phyloP scores from a whole-genome alignment of 2,113 vertebrate species.

The Nothobranchius furzeri region DNA sequence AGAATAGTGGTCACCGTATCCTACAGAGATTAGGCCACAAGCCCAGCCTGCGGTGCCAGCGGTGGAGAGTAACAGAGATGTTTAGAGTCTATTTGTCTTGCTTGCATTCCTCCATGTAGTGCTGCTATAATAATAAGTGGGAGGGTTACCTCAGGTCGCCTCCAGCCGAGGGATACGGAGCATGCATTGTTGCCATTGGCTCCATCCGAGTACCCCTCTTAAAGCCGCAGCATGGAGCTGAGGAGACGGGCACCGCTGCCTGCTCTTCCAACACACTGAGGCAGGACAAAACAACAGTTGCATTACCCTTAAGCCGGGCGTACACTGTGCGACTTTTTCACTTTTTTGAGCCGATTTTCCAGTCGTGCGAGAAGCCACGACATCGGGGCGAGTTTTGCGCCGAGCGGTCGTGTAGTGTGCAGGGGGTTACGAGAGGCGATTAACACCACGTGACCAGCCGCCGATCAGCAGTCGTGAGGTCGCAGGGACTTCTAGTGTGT shows the following conservation, averaged over 20 bases:
- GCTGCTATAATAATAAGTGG: conserved; percentile 78
- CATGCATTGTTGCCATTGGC: conserved; percentile 76
- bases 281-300: neutral
- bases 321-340: no score
- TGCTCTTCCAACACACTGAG: conserved; percentile 7
- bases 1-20: conserved; percentile 27
- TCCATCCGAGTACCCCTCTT: conserved; percentile 58
- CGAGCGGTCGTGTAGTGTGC: no score
- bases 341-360: no score
- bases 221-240: conserved; percentile 60
- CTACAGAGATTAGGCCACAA: conserved; percentile 41
- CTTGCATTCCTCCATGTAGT: conserved; percentile 72
- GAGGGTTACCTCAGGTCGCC: conserved; percentile 76
- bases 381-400: no score
- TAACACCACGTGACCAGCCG: no score
- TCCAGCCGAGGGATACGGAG: conserved; percentile 63
- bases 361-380: no score
- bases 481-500: no score
- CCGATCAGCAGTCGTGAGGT: no score
- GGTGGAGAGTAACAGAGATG: conserved; percentile 69
- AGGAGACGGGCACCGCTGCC: conserved; percentile 35
- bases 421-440: no score
- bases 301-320: no score
- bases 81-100: conserved; percentile 68
- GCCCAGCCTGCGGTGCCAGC: conserved; percentile 53